Base-by-base conservation (phyloP, 2,888 invertebrate genomes). In the Belgica antarctica region DNA sequence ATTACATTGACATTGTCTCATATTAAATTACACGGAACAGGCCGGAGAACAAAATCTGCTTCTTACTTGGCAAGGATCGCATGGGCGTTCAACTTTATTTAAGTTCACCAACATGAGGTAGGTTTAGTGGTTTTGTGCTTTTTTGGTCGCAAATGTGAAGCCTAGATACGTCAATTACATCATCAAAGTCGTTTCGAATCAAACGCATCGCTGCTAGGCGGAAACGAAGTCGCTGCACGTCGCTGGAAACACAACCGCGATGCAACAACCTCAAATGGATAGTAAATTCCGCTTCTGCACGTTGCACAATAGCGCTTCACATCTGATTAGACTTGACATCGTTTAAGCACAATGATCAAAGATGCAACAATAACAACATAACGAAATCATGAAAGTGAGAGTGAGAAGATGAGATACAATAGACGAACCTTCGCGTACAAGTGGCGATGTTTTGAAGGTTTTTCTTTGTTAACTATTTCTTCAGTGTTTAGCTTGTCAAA, bases 1-100 rank as follows among this genome's bases (percentile, higher is more conserved):
- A 27, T 68, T 57, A 68, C 68, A 68, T 68, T 68, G 68, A 68
- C 68, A 68, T 68, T 68, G 68, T 57, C 59, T 12, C 25, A 10
- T 25, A 59, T 59, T 59, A 59, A 59, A 59, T 59, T 19, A 52
- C 52, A n/a, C 17, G 52, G 4, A 59, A 27, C 59, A n/a, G n/a
- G n/a, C n/a, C n/a, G n/a, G n/a, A n/a, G n/a, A n/a, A n/a, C 5
- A 15, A 52, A n/a, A 52, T 12, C 22, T 22, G 27, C 10, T 59
- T 59, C 15, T n/a, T n/a, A n/a, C n/a, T n/a, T n/a, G n/a, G 25
- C 27, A 8, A 5, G 5, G 25, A n/a, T 59, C n/a, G 28, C n/a
- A 34, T 68, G 68, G 68, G 68, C 68, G 68, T 68, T 52, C 68
- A 68, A 68, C 68, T 57, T 68, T 57, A 24, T 31, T 52, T 25